These are phyloP conservation scores for Neodiprion virginianus DNA, from an alignment of 1,140 invertebrate genomes.

Conservation along the genomic window DNA sequence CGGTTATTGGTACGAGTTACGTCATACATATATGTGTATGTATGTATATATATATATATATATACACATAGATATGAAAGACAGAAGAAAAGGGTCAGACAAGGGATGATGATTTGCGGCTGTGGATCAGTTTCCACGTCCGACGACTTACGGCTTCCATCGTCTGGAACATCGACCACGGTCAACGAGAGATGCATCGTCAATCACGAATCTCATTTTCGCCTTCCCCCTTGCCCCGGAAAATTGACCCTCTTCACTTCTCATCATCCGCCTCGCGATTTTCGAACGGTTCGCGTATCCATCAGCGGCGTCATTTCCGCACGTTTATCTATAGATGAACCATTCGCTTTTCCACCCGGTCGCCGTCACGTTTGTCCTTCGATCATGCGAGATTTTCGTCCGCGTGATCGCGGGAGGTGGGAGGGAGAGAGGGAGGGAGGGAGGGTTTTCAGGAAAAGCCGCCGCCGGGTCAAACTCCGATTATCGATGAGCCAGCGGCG, in stretches of 20 bases:
- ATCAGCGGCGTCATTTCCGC: constrained; percentile 52
- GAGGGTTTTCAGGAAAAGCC: too few species aligned
- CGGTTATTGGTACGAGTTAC: too few species aligned
- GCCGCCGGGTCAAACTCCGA: too few species aligned
- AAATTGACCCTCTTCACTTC: not conserved
- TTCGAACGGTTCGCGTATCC: constrained; percentile 33
- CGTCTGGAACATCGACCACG: constrained; percentile 9
- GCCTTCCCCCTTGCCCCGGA: constrained; percentile 18
- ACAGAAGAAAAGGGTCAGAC: not conserved
- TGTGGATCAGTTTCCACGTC: too few species aligned
- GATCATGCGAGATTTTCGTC: not conserved
- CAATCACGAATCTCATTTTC: constrained; percentile 29
- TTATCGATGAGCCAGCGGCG: too few species aligned
- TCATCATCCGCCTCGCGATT: not conserved
- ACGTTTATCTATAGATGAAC: constrained; percentile 28
- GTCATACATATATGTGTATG: too few species aligned
- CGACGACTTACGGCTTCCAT: not conserved
- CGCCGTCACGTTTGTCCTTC: too few species aligned
- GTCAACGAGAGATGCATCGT: constrained; percentile 31
- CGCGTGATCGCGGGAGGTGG: not conserved
- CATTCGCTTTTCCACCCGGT: too few species aligned
- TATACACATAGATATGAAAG: too few species aligned
- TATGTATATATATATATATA: too few species aligned
- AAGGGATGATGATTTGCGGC: not conserved
- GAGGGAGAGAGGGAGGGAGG: too few species aligned